Evolutionary conservation across 2,888 invertebrate species (phyloP).

Genomic region (Sesia apiformis): DNA sequence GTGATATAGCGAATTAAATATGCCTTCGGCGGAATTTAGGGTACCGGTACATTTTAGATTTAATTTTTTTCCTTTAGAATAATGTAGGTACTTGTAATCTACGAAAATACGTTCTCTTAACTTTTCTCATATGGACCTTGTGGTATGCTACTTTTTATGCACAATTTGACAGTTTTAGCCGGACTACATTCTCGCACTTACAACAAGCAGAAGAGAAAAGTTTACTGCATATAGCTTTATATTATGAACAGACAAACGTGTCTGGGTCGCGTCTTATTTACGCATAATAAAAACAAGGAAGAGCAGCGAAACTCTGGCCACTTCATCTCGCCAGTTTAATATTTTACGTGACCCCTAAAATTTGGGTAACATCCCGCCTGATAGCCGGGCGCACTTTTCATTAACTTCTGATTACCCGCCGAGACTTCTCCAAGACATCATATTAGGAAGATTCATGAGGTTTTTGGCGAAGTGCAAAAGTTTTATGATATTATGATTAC

Average conservation of each 20-base stretch:
- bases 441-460: slow-evolving; percentile 47
- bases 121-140: too few species aligned
- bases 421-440: slow-evolving; percentile 52
- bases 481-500: slow-evolving; percentile 71
- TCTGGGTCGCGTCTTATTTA: slow-evolving; percentile 55
- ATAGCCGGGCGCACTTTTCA: slow-evolving; percentile 65
- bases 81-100: too few species aligned
- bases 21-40: not conserved
- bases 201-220: too few species aligned
- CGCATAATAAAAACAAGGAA: slow-evolving; percentile 73
- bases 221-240: too few species aligned
- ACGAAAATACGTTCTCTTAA: too few species aligned
- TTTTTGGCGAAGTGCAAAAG: slow-evolving; percentile 68
- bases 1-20: slow-evolving; percentile 19
- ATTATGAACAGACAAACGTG: slow-evolving; percentile 48
- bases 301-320: slow-evolving; percentile 71
- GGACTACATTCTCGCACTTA: too few species aligned
- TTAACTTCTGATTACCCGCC: slow-evolving; percentile 69
- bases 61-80: not conserved
- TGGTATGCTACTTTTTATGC: too few species aligned
- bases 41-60: not conserved
- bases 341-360: slow-evolving; percentile 74
- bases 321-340: slow-evolving; percentile 71
- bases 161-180: too few species aligned
- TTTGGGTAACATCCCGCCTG: slow-evolving; percentile 49